phyloP scores from a whole-genome alignment of 2,113 vertebrate genomes.

The Bungarus multicinctus region DNA sequence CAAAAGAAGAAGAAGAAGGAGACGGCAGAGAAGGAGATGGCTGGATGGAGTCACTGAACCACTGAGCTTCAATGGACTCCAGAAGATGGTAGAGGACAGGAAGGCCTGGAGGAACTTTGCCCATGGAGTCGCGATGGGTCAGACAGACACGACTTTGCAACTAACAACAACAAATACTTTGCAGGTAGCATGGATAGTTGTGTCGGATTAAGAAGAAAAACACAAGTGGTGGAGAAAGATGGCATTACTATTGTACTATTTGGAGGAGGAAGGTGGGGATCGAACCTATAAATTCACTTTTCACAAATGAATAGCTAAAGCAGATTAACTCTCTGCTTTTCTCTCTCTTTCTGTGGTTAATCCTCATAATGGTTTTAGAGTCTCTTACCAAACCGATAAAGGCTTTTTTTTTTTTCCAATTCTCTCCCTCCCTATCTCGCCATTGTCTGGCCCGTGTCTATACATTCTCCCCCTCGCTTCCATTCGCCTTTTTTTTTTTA shows the following conservation, averaged over 20 bases:
- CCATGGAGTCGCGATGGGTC: no score
- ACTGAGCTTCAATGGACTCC: no score
- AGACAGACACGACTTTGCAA: no score
- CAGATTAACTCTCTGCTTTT: conserved; percentile 70
- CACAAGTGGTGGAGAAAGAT: not conserved
- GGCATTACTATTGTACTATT: not conserved
- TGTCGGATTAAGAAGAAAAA: not conserved
- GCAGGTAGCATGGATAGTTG: not conserved
- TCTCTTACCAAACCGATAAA: conserved; percentile 74
- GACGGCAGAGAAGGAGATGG: no score
- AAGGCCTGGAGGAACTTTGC: no score
- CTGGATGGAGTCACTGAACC: no score
- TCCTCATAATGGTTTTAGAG: conserved; percentile 88
- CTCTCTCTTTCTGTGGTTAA: conserved; percentile 69
- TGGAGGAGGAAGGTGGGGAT: not conserved
- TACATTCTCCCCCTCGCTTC: conserved; percentile 28
- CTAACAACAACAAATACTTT: no score
- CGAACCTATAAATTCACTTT: conserved; percentile 63
- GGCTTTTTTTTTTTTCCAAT: conserved; percentile 67
- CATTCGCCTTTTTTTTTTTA: conserved; percentile 59
- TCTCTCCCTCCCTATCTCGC: conserved; percentile 62
- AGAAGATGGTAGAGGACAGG: no score
- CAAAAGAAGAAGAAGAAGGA: no score
- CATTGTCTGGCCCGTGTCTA: conserved; percentile 59
- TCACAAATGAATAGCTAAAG: conserved; percentile 75